Evolutionary conservation across 1,140 invertebrate species (phyloP).

Genomic region (Drosophila eugracilis): DNA sequence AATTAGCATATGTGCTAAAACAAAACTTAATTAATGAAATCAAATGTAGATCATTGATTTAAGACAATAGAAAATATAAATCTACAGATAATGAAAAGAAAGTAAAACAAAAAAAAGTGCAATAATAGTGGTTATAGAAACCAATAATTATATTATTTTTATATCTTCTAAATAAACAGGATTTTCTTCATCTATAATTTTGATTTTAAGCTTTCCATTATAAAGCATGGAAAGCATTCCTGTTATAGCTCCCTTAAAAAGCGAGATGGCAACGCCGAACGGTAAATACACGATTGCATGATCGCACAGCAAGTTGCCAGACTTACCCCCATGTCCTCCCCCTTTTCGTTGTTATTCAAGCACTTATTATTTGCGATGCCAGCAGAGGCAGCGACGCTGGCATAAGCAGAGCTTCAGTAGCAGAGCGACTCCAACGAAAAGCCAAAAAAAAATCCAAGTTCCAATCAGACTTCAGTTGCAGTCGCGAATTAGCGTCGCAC

Average conservation of each 20-base stretch:
- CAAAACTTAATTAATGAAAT: constrained; percentile 1
- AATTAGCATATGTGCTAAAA: constrained; percentile 4
- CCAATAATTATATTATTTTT: too few species aligned
- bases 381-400: constrained; percentile 23
- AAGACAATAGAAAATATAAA: not conserved
- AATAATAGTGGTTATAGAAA: too few species aligned
- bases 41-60: not conserved
- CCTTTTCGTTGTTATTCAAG: constrained; percentile 9
- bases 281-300: constrained; percentile 4
- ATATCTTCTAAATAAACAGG: not conserved
- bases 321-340: constrained; percentile 2
- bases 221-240: too few species aligned
- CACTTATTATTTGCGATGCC: constrained; percentile 24
- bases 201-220: too few species aligned
- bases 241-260: not conserved
- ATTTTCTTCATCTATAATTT: too few species aligned
- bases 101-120: not conserved
- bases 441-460: constrained; percentile 39
- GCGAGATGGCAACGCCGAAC: constrained; percentile 4
- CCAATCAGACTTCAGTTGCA: constrained; percentile 80
- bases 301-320: constrained; percentile 19
- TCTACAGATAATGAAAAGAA: not conserved
- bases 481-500: constrained; percentile 76
- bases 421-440: constrained; percentile 31
- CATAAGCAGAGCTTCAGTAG: constrained; percentile 30